A percentile compares a stretch with the other conserved stretches of the same genome.
Evolutionary conservation across 1,140 invertebrate genomes (phyloP).

Genomic region (Fopius arisanus): DNA sequence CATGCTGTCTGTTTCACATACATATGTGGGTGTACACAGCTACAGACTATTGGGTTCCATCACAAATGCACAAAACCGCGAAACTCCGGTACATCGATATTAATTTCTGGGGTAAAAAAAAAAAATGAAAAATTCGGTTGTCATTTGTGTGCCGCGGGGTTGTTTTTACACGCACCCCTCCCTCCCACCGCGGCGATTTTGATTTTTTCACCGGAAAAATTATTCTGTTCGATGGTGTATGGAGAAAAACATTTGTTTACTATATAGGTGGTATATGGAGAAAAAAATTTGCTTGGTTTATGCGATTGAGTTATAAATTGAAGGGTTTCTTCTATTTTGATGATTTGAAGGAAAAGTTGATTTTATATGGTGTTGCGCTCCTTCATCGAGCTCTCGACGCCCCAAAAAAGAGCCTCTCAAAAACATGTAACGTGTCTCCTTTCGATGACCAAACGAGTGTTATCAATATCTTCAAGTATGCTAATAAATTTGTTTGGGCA

Average conservation of each 20-base stretch:
- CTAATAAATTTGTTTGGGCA: not conserved
- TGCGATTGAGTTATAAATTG: no score
- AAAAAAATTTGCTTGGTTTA: no score
- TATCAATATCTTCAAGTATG: not conserved
- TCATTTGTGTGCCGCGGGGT: no score
- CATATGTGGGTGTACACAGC: not conserved
- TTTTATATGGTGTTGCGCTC: not conserved
- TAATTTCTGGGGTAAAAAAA: not conserved
- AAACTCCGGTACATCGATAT: constrained; percentile 9
- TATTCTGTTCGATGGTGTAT: no score
- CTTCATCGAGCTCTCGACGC: not conserved
- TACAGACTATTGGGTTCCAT: constrained; percentile 5
- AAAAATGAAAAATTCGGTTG: not conserved
- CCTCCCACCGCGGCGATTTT: no score
- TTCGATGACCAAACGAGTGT: not conserved
- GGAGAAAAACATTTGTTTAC: not conserved
- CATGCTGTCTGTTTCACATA: not conserved
- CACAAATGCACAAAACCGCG: not conserved
- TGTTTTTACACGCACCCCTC: no score
- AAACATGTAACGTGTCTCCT: not conserved
- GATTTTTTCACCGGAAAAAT: no score
- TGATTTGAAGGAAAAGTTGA: no score
- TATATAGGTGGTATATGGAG: no score
- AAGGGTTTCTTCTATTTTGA: no score
- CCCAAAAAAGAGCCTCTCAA: not conserved